A percentile compares a stretch with the other conserved stretches of the same genome.
Evolutionary conservation across 2,113 vertebrate genomes (phyloP).

Genomic region (Marcusenius ussheri): DNA sequence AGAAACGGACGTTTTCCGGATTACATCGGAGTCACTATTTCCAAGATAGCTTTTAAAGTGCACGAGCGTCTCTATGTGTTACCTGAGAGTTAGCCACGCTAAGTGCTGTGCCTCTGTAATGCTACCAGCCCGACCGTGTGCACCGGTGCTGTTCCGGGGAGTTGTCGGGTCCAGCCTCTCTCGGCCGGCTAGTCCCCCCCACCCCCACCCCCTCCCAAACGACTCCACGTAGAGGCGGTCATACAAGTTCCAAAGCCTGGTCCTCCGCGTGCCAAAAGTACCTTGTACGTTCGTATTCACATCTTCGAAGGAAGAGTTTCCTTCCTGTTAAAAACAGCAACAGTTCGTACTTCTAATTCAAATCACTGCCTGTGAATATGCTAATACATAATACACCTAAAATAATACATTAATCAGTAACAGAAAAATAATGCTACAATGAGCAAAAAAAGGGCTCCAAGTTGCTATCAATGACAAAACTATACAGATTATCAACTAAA

Average conservation of each 20-base stretch:
- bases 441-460: conserved; percentile 33
- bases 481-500: conserved; percentile 49
- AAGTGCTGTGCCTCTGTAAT: conserved; percentile 46
- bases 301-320: conserved; percentile 24
- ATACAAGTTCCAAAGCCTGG: neutral
- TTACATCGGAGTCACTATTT: neutral
- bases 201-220: neutral
- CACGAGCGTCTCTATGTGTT: conserved; percentile 51
- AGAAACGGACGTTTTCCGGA: neutral
- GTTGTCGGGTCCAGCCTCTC: neutral
- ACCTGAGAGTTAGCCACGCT: conserved; percentile 57
- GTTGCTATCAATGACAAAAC: conserved; percentile 43
- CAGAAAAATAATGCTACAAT: conserved; percentile 41
- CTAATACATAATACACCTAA: conserved; percentile 32
- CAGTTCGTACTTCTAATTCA: conserved; percentile 13
- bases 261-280: conserved; percentile 20
- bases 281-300: conserved; percentile 29
- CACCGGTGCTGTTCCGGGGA: conserved; percentile 14
- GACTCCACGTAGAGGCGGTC: neutral
- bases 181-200: neutral
- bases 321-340: conserved; percentile 14
- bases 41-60: conserved; percentile 51
- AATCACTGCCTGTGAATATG: conserved; percentile 21
- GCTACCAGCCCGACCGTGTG: conserved; percentile 14
- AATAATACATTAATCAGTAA: conserved; percentile 52